Percentiles rank a stretch among this genome's conserved stretches.
Evolutionary conservation across 2,888 invertebrate genomes (phyloP).

Genomic region (Parnassius mnemosyne): DNA sequence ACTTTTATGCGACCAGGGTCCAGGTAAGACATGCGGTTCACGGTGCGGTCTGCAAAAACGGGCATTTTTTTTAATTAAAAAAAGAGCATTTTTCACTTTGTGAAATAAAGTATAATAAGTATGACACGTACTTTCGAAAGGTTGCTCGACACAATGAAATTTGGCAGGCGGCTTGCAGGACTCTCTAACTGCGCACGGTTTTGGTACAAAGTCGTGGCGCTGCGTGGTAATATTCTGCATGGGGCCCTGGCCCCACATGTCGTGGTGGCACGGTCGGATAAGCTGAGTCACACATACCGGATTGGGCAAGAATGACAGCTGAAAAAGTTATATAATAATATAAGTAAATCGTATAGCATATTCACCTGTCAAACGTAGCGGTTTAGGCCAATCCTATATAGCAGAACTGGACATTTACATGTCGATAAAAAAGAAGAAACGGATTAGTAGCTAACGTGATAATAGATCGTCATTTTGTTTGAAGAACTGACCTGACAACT

Average conservation of each 20-base stretch:
- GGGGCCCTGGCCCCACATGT: constrained; percentile 83
- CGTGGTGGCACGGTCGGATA: constrained; percentile 82
- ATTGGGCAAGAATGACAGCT: constrained; percentile 81
- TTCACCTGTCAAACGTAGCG: too few species aligned
- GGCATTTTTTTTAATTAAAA: neutral
- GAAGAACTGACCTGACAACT: too few species aligned
- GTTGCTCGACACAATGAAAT: constrained; percentile 59
- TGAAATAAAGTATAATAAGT: too few species aligned
- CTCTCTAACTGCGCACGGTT: constrained; percentile 74
- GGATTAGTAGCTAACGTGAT: too few species aligned
- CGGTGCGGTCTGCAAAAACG: constrained; percentile 74
- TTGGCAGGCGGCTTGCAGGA: constrained; percentile 63
- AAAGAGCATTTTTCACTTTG: too few species aligned
- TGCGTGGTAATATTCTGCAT: constrained; percentile 87
- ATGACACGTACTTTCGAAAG: constrained; percentile 63
- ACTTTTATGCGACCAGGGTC: constrained; percentile 71
- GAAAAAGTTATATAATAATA: constrained; percentile 1
- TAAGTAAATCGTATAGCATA: too few species aligned
- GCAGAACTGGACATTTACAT: too few species aligned
- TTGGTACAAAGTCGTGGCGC: constrained; percentile 86
- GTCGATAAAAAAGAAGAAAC: too few species aligned
- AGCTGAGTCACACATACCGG: constrained; percentile 76
- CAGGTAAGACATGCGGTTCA: constrained; percentile 83
- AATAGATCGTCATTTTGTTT: too few species aligned
- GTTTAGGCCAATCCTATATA: too few species aligned